phyloP scores from a whole-genome alignment of 2,888 invertebrate genomes.

The Cacoxenus indagator region DNA sequence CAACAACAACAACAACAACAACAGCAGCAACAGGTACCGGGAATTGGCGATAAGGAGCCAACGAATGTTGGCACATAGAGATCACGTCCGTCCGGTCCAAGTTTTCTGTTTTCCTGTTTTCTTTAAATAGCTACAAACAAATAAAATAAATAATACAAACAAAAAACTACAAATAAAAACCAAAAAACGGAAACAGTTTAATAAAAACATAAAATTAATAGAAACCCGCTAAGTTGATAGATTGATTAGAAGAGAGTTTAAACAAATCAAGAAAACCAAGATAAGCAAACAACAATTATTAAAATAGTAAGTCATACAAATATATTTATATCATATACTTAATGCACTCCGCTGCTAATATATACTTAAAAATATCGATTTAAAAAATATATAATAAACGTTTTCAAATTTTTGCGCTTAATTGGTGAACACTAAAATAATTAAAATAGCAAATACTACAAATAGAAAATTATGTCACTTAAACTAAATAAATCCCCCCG shows the following conservation, averaged over 20 bases:
- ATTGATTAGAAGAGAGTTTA: slow-evolving; percentile 23
- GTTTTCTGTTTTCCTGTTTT: slow-evolving; percentile 71
- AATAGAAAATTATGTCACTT: background rate
- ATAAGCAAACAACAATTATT: slow-evolving; percentile 26
- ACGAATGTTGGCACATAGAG: slow-evolving; percentile 61
- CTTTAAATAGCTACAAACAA: slow-evolving; percentile 52
- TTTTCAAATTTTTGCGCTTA: background rate
- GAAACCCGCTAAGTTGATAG: background rate
- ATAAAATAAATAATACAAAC: slow-evolving; percentile 18
- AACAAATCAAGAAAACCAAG: slow-evolving; percentile 19
- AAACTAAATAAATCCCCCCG: background rate
- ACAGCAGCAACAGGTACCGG: slow-evolving; percentile 69
- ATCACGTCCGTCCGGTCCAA: slow-evolving; percentile 70
- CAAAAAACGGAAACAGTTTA: slow-evolving; percentile 5
- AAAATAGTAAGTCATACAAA: slow-evolving; percentile 13
- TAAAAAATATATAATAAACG: background rate
- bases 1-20: slow-evolving; percentile 37
- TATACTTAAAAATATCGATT: background rate
- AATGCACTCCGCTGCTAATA: background rate
- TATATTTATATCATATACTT: background rate
- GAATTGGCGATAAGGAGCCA: slow-evolving; percentile 74
- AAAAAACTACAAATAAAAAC: slow-evolving; percentile 31
- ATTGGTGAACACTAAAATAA: background rate
- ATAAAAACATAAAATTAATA: slow-evolving; percentile 8
- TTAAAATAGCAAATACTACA: background rate